These are phyloP conservation scores for Macropodus opercularis DNA, from an alignment of 2,797 vertebrate genomes.

Conservation along the genomic window DNA sequence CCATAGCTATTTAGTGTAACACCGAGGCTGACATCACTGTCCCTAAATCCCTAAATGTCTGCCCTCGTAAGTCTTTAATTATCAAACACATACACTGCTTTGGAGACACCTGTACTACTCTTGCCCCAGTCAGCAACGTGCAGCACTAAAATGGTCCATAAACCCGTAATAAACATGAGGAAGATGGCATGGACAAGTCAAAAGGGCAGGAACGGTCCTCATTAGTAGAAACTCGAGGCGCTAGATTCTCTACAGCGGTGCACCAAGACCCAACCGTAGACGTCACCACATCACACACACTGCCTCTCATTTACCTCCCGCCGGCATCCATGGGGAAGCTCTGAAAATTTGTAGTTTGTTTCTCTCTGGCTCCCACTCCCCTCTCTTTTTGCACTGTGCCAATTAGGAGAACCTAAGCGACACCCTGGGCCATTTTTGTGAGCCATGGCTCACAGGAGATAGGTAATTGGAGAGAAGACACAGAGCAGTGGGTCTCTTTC, in stretches of 20 bases:
- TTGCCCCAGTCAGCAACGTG: slow-evolving; percentile 29
- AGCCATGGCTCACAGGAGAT: slow-evolving; percentile 61
- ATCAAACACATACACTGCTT: slow-evolving; percentile 43
- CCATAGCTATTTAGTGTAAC: slow-evolving; percentile 18
- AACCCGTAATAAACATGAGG: slow-evolving; percentile 49
- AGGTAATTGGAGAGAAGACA: slow-evolving; percentile 72
- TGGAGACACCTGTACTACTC: slow-evolving; percentile 41
- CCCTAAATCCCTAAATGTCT: slow-evolving; percentile 18
- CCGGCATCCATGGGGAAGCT: slow-evolving; percentile 52
- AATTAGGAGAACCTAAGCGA: slow-evolving; percentile 72
- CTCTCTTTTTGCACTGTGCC: slow-evolving; percentile 53
- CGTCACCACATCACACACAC: slow-evolving; percentile 36
- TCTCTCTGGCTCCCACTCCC: slow-evolving; percentile 41
- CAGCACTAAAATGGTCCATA: slow-evolving; percentile 34
- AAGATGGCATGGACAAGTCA: slow-evolving; percentile 46
- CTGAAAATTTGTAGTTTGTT: slow-evolving; percentile 45
- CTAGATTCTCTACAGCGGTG: slow-evolving; percentile 37
- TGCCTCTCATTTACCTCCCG: slow-evolving; percentile 72
- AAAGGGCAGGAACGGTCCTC: slow-evolving; percentile 62
- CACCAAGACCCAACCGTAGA: slow-evolving; percentile 49
- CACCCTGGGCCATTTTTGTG: slow-evolving; percentile 63
- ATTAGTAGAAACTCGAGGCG: slow-evolving; percentile 61
- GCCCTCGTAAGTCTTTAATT: slow-evolving; percentile 46
- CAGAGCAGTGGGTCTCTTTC: slow-evolving; percentile 52
- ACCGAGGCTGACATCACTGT: slow-evolving; percentile 16